A percentile compares a stretch with the other conserved stretches of the same genome.
Evolutionary conservation across 2,797 vertebrate species (phyloP).

Genomic region (Silurus aristotelis): DNA sequence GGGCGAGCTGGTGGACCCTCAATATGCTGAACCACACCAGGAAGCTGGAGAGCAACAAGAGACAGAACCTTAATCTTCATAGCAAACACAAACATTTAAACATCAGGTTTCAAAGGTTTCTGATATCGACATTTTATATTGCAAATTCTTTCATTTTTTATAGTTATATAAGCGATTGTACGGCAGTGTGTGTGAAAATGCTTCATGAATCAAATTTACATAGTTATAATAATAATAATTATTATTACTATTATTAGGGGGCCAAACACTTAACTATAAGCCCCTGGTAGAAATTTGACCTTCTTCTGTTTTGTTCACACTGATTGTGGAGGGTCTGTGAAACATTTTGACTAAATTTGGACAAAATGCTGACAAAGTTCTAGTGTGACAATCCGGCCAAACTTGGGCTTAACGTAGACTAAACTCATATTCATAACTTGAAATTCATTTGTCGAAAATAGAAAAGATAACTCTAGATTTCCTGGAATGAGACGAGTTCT

Average conservation of each 20-base stretch:
- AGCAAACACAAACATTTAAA: background rate
- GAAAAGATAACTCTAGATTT: no score
- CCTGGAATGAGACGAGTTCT: no score
- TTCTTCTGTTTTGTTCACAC: no score
- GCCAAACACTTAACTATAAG: no score
- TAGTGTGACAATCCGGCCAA: no score
- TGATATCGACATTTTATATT: background rate
- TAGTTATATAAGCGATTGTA: background rate
- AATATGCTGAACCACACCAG: conserved; percentile 42
- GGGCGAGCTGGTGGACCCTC: conserved; percentile 12
- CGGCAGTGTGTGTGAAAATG: background rate
- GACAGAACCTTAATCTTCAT: background rate
- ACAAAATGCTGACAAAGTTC: no score
- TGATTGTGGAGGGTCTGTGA: no score
- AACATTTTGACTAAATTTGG: no score
- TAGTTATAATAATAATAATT: background rate
- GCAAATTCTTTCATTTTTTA: background rate
- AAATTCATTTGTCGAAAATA: no score
- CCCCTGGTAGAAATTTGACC: no score
- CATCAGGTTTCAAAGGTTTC: background rate
- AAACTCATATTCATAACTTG: no score
- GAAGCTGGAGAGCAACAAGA: conserved; percentile 42
- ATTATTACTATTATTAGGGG: background rate
- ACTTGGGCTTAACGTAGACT: no score
- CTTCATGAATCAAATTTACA: background rate